A percentile compares a stretch with the other conserved stretches of the same genome.
Evolutionary conservation across 2,797 vertebrate genomes (phyloP).

Genomic region (Epinephelus awoara): DNA sequence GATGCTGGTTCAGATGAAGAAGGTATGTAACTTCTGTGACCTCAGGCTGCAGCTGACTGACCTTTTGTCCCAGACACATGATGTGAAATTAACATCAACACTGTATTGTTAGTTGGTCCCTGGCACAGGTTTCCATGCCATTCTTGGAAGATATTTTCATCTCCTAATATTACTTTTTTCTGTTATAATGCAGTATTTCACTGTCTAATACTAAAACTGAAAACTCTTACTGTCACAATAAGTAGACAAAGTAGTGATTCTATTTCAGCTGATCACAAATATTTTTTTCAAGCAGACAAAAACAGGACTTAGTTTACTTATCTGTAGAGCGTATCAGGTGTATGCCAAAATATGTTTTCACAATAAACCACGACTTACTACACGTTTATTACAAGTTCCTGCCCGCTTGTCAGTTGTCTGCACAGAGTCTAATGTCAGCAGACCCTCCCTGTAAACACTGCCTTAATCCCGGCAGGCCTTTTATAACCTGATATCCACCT

Average conservation of each 20-base stretch:
- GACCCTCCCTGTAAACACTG: constrained; percentile 27
- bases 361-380: not conserved
- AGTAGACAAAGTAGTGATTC: not conserved
- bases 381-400: not conserved
- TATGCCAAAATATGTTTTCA: not conserved
- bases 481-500: not conserved
- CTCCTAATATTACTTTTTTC: not conserved
- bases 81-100: not conserved
- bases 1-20: not conserved
- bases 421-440: not conserved
- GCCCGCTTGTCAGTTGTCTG: constrained; percentile 4
- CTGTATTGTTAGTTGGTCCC: not conserved
- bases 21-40: not conserved
- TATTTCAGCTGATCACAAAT: not conserved
- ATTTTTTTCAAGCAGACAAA: not conserved
- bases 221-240: not conserved
- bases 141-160: not conserved
- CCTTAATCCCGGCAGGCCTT: not conserved
- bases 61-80: not conserved
- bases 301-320: not conserved
- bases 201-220: not conserved
- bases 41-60: constrained; percentile 8
- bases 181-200: not conserved
- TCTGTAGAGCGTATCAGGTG: not conserved
- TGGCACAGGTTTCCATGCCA: not conserved